Conservation (phyloP, 2,888 invertebrate genomes). For the Marronus borbonicus region DNA sequence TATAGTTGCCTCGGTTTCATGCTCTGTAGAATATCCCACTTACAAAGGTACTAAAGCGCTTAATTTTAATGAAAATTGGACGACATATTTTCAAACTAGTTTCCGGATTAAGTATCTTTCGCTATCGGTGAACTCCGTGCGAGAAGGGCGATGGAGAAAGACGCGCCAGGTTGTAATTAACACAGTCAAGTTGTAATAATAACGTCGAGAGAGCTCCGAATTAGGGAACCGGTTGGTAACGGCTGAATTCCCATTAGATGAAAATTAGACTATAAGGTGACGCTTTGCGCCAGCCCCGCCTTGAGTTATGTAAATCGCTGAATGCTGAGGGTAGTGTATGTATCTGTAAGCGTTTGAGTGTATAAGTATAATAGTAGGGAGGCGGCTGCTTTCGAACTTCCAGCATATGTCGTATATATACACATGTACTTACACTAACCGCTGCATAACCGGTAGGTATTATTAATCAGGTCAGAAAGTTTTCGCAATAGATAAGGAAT, state of each 20-base stretch:
- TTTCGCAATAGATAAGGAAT: too few relatives aligned
- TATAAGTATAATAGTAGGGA: too few relatives aligned
- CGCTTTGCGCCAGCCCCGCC: slow-evolving; percentile 51
- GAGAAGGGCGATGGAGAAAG: slow-evolving; percentile 44
- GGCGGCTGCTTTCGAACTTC: too few relatives aligned
- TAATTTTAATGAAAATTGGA: slow-evolving; percentile 43
- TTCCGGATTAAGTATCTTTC: slow-evolving; percentile 15
- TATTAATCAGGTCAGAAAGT: too few relatives aligned
- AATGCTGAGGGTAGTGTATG: background rate
- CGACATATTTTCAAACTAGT: background rate
- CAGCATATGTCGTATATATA: too few relatives aligned
- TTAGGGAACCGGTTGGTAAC: slow-evolving; percentile 61
- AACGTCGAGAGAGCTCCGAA: slow-evolving; percentile 59
- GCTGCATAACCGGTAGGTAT: too few relatives aligned
- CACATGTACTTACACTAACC: too few relatives aligned
- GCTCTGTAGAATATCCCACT: background rate
- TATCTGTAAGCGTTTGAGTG: too few relatives aligned
- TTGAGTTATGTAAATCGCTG: slow-evolving; percentile 61
- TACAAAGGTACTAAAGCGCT: background rate
- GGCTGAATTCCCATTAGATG: slow-evolving; percentile 61
- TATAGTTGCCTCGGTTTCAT: background rate
- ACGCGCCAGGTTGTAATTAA: slow-evolving; percentile 59
- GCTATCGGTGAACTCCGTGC: slow-evolving; percentile 54
- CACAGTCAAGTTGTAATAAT: slow-evolving; percentile 63
- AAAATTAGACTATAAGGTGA: slow-evolving; percentile 62